Percentiles rank a stretch among this genome's conserved stretches.
phyloP scores from a whole-genome alignment of 1,140 invertebrate genomes.

The Halictus rubicundus region DNA sequence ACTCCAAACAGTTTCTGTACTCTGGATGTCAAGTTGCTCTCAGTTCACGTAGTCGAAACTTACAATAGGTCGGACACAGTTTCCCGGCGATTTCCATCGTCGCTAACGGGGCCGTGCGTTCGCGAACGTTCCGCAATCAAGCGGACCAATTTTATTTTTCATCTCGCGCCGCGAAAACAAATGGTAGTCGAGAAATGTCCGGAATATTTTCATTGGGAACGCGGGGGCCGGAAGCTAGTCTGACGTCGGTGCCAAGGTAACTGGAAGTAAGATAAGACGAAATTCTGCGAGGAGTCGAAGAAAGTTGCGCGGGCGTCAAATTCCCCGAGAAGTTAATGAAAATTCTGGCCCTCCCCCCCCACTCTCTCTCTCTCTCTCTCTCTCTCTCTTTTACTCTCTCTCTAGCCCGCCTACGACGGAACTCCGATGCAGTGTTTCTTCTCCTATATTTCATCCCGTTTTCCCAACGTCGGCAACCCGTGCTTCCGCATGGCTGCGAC shows the following conservation, averaged over 20 bases:
- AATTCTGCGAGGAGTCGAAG: background rate
- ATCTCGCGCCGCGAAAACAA: background rate
- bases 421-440: too few relatives aligned
- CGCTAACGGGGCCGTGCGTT: background rate
- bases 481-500: background rate
- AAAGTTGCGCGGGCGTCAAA: background rate
- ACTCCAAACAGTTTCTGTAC: too few relatives aligned
- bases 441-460: background rate
- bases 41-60: background rate
- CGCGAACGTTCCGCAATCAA: background rate
- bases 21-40: too few relatives aligned
- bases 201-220: background rate
- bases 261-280: background rate
- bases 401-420: background rate
- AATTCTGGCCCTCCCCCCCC: background rate
- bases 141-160: background rate
- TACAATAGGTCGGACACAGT: background rate
- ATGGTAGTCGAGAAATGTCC: background rate
- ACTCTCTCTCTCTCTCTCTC: too few relatives aligned
- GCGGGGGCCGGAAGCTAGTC: background rate
- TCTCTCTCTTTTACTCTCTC: too few relatives aligned
- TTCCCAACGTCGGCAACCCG: background rate
- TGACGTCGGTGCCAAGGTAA: background rate
- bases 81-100: background rate
- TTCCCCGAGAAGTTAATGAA: constrained; percentile 10